Base-by-base conservation (phyloP, 2,797 vertebrate genomes). In the Acestrorhynchus altus region DNA sequence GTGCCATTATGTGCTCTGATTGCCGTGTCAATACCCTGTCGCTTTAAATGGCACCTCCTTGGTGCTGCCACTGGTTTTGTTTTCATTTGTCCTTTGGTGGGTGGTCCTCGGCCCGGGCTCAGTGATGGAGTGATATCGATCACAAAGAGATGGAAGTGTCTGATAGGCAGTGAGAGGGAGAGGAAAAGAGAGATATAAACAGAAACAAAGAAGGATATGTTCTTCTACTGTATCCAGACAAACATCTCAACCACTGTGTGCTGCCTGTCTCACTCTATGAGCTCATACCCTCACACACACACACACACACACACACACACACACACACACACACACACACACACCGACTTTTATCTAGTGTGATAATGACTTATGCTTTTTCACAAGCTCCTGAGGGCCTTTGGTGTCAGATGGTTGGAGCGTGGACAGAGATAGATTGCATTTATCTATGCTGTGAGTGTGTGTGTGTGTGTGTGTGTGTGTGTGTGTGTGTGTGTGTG, bases 81-180 rank as follows among this genome's bases (percentile, higher is more conserved):
- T 81, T 77, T 79, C 42, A 76, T 47, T 77, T 16, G 52, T 74
- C 79, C 74, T 79, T 76, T 40, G 64, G 13, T 74, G 61, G 35
- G 20, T 59, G 24, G 64, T 76, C 79, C 51, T 86, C 76, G 46
- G 63, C 26, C 76, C 44, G 16, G 67, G 69, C 80, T 90, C 86
- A 87, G 87, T 79, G 82, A 89, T 89, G 82, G 83, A 72, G 79
- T 75, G 78, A 88, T 92, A 91, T 89, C 63, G 91, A 92, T 87
- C 82, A 57, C 60, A 76, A 69, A 79, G 86, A 86, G 88, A 88
- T 86, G 83, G 85, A 72, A 69, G 59, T 66, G 84, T 77, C 81
- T 86, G 90, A 89, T 89, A 90, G 89, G 87, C 86, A 89, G 81
- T 83, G 78, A 79, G 54, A n/a, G 76, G 79, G 68, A 78, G 85